Base-by-base conservation (phyloP, 2,797 vertebrate species). In the Thaleichthys pacificus region DNA sequence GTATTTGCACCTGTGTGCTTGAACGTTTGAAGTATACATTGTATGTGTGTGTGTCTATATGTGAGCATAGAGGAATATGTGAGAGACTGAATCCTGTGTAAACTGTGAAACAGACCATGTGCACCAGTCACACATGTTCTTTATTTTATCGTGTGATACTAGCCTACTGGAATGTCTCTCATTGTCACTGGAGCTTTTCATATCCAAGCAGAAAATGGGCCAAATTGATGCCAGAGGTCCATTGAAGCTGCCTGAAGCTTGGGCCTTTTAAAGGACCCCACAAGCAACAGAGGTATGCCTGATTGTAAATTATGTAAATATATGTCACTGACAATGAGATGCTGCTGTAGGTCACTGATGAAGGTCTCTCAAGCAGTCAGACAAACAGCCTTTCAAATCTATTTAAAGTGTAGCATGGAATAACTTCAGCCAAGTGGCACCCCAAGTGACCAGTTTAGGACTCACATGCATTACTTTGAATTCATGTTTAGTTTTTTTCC, bases 91-190 rank as follows among this genome's bases (percentile, higher is more conserved):
- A 79, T 81, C 75, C 77, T 86, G 85, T 77, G 84, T 87, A 84
- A 89, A 86, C 87, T 84, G 87, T 81, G 86, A 86, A 87, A 76
- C 80, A 84, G 84, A 77, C 62, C 38, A 78, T 77, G 77, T 49
- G 76, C 66, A 57, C 21, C 28, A 22, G 47, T 61, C 32, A 64
- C 26, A 26, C 54, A 65, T 42, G 14, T 71, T 56, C 28, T 15
- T 19, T 58, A 64, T 65, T 68, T 79, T 77, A 72, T 74, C 72
- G 70, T 62, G 56, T 19, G 68, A 70, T 69, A 51, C 47, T 60
- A 54, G n/a, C 84, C 70, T 51, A 5, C 68, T 82, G 72, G 84
- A 77, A 91, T 86, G 77, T 82, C 60, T 85, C 77, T 86, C 86
- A 86, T 88, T 89, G 84, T 83, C 85, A 87, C 78, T 84, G 82